Evolutionary conservation across 2,113 vertebrate species (phyloP).

Genomic region (Scalopus aquaticus): DNA sequence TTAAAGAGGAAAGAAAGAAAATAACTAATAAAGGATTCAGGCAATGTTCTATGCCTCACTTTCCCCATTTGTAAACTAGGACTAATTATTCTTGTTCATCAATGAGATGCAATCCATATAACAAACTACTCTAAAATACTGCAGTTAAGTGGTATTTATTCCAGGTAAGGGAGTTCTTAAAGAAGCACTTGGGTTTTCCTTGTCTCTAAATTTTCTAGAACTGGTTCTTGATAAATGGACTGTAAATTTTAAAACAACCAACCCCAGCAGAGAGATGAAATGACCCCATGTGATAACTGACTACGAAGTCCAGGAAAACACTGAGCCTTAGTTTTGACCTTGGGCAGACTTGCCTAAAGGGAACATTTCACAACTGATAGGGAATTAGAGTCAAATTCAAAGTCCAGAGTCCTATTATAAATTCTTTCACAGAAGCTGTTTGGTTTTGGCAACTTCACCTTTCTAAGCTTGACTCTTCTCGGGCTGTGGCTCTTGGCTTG

Average conservation of each 20-base stretch:
- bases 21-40: background rate
- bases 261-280: constrained; percentile 6
- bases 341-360: background rate
- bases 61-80: constrained; percentile 4
- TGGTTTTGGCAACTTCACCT: constrained; percentile 45
- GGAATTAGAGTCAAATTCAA: constrained; percentile 18
- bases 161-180: background rate
- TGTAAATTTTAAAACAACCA: background rate
- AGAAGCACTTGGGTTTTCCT: background rate
- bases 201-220: constrained; percentile 7
- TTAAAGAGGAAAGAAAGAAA: background rate
- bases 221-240: background rate
- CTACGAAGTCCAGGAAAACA: background rate
- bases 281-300: background rate
- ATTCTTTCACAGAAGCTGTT: background rate
- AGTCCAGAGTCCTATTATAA: background rate
- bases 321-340: background rate
- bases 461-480: constrained; percentile 17
- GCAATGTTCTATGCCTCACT: background rate
- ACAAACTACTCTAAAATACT: background rate
- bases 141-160: background rate
- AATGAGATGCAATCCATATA: constrained; percentile 8
- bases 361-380: background rate
- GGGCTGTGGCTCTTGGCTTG: background rate
- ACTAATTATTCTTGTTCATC: constrained; percentile 34